Conservation (phyloP, 2,797 vertebrate genomes). For the Sebastes aleutianus region DNA sequence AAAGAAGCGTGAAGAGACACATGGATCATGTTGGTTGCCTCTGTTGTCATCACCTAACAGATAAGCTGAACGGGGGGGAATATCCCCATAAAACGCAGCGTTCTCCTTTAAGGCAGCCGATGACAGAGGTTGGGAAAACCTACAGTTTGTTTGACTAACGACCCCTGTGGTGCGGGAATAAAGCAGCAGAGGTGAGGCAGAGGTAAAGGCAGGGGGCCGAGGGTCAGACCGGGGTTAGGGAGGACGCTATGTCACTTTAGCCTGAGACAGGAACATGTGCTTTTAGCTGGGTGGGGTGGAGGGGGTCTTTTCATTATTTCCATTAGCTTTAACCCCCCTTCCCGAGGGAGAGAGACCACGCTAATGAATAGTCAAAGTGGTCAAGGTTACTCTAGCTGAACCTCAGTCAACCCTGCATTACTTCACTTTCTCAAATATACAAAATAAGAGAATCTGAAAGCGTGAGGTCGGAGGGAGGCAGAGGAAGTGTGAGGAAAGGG, state of each 20-base stretch:
- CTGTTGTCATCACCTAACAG: constrained; percentile 19
- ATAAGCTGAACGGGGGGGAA: constrained; percentile 7
- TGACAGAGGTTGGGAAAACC: constrained; percentile 44
- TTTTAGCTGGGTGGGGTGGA: background rate
- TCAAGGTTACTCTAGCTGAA: constrained; percentile 37
- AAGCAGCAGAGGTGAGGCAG: constrained; percentile 46
- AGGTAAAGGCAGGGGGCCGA: constrained; percentile 31
- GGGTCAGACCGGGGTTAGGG: constrained; percentile 36
- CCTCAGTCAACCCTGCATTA: constrained; percentile 16
- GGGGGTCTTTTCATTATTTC: constrained; percentile 34
- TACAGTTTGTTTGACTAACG: constrained; percentile 55
- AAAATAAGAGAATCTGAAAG: background rate
- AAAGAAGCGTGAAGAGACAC: constrained; percentile 5
- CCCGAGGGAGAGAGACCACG: background rate
- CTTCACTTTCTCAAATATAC: constrained; percentile 40
- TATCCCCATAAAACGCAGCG: background rate
- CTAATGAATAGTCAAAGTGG: constrained; percentile 52
- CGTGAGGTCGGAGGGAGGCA: background rate
- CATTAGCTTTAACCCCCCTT: constrained; percentile 16
- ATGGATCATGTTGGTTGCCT: constrained; percentile 4
- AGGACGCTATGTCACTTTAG: constrained; percentile 41
- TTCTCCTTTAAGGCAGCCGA: constrained; percentile 13
- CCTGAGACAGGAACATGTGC: constrained; percentile 24
- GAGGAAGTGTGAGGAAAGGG: background rate
- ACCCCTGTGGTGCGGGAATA: constrained; percentile 39